Evolutionary conservation across 35 echinoderm and acorn worm species (phyloP).

Genomic region (Holothuria glaberrima): DNA sequence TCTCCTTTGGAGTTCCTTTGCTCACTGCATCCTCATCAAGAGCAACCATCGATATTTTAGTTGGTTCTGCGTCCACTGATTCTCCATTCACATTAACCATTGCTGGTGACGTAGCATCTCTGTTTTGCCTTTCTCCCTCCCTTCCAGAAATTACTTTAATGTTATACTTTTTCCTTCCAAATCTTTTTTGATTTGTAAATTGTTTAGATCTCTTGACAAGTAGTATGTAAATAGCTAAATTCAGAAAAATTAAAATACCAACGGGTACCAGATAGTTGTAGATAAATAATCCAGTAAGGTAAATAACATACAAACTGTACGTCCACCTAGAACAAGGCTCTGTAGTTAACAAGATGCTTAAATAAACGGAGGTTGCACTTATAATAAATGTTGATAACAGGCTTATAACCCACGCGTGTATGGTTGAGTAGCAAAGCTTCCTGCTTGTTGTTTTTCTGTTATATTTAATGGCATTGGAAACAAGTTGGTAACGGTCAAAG

Average conservation of each 20-base stretch:
- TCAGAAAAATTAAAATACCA: neutral
- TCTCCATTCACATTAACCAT: neutral
- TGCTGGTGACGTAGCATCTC: neutral
- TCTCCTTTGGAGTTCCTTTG: neutral
- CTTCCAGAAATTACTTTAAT: neutral
- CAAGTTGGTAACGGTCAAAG: too few species aligned
- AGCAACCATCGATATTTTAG: neutral
- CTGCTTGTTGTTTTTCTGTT: neutral
- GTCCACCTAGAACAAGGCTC: too few species aligned
- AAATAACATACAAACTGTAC: neutral
- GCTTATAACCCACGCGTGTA: neutral
- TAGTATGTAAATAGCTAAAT: neutral
- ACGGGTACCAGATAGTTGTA: neutral
- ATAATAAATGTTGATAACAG: neutral
- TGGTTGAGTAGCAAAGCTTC: neutral
- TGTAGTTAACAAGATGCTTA: neutral
- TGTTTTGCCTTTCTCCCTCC: neutral
- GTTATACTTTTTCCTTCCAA: neutral
- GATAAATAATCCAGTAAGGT: neutral
- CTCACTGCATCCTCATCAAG: neutral
- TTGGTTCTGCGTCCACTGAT: neutral
- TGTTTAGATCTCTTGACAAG: neutral
- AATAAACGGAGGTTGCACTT: neutral
- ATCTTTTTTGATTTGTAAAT: neutral
- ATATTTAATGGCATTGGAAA: neutral